Percentiles rank a stretch among this genome's conserved stretches.
Conservation (phyloP, 2,888 invertebrate genomes). For the Sylvicola fuscatus region DNA sequence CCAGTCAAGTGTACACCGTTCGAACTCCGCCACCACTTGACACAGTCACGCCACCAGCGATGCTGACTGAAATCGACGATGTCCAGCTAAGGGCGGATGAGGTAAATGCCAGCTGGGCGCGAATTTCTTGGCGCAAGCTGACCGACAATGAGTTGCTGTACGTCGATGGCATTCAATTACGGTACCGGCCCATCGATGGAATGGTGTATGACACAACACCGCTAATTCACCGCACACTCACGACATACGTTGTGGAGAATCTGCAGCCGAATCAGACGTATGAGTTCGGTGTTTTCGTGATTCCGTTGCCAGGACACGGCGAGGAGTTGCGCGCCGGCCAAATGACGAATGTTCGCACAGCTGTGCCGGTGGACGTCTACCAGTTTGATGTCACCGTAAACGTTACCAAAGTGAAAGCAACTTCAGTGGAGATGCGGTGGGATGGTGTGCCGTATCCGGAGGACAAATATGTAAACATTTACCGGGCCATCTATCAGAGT, state of each 20-base stretch:
- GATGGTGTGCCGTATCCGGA: conserved; percentile 72
- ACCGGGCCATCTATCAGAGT: conserved; percentile 63
- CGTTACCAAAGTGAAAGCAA: conserved; percentile 51
- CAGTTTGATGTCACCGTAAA: conserved; percentile 63
- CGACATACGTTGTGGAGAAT: conserved; percentile 54
- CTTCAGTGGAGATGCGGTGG: conserved; percentile 61
- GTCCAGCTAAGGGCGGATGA: conserved; percentile 51
- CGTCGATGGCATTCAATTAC: conserved; percentile 73
- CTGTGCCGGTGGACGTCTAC: conserved; percentile 52
- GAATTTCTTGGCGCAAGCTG: conserved; percentile 64
- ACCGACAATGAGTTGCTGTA: conserved; percentile 59
- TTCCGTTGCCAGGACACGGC: conserved; percentile 60
- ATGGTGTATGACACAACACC: conserved; percentile 72
- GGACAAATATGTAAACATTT: conserved; percentile 77
- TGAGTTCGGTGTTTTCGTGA: conserved; percentile 63
- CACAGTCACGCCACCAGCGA: conserved; percentile 30
- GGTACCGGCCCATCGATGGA: conserved; percentile 63
- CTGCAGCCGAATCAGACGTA: conserved; percentile 59
- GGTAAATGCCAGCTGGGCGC: conserved; percentile 58
- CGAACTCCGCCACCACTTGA: conserved; percentile 34
- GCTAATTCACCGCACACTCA: conserved; percentile 61
- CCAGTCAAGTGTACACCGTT: conserved; percentile 55
- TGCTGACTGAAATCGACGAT: conserved; percentile 38
- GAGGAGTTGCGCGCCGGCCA: conserved; percentile 57
- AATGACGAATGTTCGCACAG: conserved; percentile 47